Base-by-base conservation (phyloP, 2,113 vertebrate genomes). In the Chaenocephalus aceratus region DNA sequence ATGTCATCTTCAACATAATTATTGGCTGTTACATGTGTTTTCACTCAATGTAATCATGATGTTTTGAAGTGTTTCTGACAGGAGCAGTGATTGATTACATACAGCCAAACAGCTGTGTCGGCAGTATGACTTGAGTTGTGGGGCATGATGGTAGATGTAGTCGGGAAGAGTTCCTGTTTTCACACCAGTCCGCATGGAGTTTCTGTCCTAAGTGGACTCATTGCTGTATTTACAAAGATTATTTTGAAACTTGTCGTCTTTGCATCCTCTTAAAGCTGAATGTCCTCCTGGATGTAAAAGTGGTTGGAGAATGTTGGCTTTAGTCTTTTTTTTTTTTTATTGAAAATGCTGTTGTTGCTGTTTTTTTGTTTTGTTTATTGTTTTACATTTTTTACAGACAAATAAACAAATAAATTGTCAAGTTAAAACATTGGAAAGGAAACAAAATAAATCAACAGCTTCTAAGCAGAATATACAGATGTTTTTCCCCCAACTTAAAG, bases 21-120 rank as follows among this genome's bases (percentile, higher is more conserved):
- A 91, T 90, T 81, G 84, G 84, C 88, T 75, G 85, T 82, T 90
- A 91, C 80, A 81, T 89, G 89, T 94, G 94, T 89, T 83, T 63
- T 89, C 75, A 90, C 95, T 95, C 84, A 71, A 95, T 94, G 95
- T 91, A 95, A 94, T 94, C 89, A 92, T 90, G 83, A 88, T 94
- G 87, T 91, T 89, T 53, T 59, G 34, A 56, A 74, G 89, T 91
- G 87, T 94, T 92, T 95, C 93, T 85, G 91, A 93, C 92, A 93
- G 94, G 93, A 95, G 96, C 93, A 91, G 87, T 92, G 92, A 94
- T 92, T 86, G 89, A 93, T 86, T 61, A 77, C 71, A 71, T 71
- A 78, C 84, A 90, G 81, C 86, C 84, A 71, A 83, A 64, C 66
- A 74, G 87, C 75, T 81, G 79, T 0, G 54, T 87, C n/a, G 70